Percentiles rank a stretch among this genome's conserved stretches.
Conservation (phyloP, 1,140 invertebrate species). For the Drosophila hydei region DNA sequence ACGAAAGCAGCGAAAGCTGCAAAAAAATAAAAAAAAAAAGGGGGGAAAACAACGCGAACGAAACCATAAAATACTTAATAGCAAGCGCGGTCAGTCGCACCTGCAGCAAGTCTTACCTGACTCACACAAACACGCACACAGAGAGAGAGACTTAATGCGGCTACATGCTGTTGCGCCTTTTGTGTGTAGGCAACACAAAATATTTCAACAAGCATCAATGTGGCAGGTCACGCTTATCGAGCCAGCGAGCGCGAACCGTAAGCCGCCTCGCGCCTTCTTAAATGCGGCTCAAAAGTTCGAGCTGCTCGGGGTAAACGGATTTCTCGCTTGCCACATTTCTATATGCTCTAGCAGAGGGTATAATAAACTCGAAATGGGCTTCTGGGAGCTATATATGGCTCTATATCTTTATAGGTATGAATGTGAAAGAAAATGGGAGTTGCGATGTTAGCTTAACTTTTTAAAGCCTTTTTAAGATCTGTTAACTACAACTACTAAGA, state of each 20-base stretch:
- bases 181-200: conserved; percentile 41
- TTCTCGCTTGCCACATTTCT: conserved; percentile 20
- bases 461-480: too few relatives aligned
- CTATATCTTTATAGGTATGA: too few relatives aligned
- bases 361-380: too few relatives aligned
- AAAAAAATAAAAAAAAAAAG: conserved; percentile 14
- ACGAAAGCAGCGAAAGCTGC: conserved; percentile 18
- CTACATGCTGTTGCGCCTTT: conserved; percentile 44
- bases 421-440: too few relatives aligned
- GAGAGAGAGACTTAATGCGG: conserved; percentile 12
- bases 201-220: conserved; percentile 61
- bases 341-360: not conserved
- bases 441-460: too few relatives aligned
- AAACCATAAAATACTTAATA: conserved; percentile 51
- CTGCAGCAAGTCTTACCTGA: conserved; percentile 9
- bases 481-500: too few relatives aligned
- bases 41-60: conserved; percentile 7
- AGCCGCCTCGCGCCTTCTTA: conserved; percentile 5
- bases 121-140: conserved; percentile 14
- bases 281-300: conserved; percentile 47
- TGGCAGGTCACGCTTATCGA: conserved; percentile 71
- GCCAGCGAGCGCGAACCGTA: not conserved
- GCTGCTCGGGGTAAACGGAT: conserved; percentile 10
- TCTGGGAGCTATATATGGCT: too few relatives aligned
- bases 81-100: conserved; percentile 40